Evolutionary conservation across 2,113 vertebrate species (phyloP), one percentile per base, ranked within the genome.

Genomic region (Sphaerodactylus townsendi): DNA sequence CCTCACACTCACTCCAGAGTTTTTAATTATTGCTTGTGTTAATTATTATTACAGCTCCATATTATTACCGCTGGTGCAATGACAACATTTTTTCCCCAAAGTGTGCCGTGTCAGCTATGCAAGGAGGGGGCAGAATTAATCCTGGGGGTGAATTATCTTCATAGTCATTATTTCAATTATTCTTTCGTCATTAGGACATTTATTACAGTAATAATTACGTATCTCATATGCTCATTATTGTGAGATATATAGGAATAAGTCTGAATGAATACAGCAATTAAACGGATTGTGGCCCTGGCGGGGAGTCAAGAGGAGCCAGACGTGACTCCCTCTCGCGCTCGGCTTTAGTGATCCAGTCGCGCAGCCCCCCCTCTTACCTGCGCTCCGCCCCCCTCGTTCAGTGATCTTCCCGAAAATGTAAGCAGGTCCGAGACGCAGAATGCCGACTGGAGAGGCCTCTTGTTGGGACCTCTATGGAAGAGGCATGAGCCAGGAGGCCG

Each of bases 161-260:
- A 82, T 86, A 92, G 93, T 89, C 86, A 90, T 89, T 89, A 88
- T 88, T 92, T 92, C 93, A 89, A 85, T 91, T 89, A 89, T 93
- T 93, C 90, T 93, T 94, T 93, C 92, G 91, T 92, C 93, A 91
- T 90, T 87, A 68, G 91, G 90, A 92, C 91, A 0, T 92, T 94
- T 94, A 93, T 93, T 93, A 90, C 93, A 93, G 92, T 88, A 90
- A 93, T 92, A 93, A 93, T 94, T 93, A 94, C 91, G 72, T 91
- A 90, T 92, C 91, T 92, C 93, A 92, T 92, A 92, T 70, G 85
- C 92, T 91, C 88, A 92, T 93, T 93, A 92, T 93, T 93, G 89
- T 90, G 87, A 80, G 89, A 91, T 92, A 90, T 77, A 92, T 90
- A 92, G 93, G 25, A 88, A 81, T 90, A 93, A 92, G 91, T 86